Evolutionary conservation across 2,797 vertebrate species (phyloP).

Genomic region (Alectoris magna): DNA sequence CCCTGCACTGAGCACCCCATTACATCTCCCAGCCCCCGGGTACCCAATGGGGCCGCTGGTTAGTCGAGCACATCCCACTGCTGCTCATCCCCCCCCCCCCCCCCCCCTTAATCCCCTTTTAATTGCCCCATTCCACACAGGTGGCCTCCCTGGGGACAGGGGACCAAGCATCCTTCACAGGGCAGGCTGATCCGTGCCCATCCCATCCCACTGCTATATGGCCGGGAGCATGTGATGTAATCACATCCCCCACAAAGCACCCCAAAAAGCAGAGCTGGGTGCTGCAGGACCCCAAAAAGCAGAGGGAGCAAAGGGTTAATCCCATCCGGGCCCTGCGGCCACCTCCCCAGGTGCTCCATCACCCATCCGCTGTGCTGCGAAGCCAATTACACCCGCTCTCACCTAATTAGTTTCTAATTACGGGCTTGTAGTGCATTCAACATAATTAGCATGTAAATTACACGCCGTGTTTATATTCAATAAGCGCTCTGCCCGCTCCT

Average conservation of each 20-base stretch:
- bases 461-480: conserved; percentile 82
- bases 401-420: conserved; percentile 87
- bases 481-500: conserved; percentile 70
- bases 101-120: background rate
- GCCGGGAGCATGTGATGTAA: background rate
- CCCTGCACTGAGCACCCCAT: background rate
- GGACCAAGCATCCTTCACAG: background rate
- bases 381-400: conserved; percentile 81
- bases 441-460: conserved; percentile 87
- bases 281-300: background rate
- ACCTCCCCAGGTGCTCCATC: conserved; percentile 65
- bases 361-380: conserved; percentile 56
- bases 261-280: background rate
- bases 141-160: background rate
- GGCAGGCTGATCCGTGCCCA: background rate
- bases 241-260: background rate
- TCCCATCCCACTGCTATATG: background rate
- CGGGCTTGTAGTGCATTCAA: conserved; percentile 80
- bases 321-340: background rate
- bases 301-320: background rate
- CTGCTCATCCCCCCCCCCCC: background rate
- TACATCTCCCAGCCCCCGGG: no score
- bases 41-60: background rate
- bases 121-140: background rate
- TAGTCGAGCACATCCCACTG: background rate